Evolutionary conservation across 2,113 vertebrate species (phyloP), one percentile per base, ranked within the genome.

Genomic region (Neotoma lepida): DNA sequence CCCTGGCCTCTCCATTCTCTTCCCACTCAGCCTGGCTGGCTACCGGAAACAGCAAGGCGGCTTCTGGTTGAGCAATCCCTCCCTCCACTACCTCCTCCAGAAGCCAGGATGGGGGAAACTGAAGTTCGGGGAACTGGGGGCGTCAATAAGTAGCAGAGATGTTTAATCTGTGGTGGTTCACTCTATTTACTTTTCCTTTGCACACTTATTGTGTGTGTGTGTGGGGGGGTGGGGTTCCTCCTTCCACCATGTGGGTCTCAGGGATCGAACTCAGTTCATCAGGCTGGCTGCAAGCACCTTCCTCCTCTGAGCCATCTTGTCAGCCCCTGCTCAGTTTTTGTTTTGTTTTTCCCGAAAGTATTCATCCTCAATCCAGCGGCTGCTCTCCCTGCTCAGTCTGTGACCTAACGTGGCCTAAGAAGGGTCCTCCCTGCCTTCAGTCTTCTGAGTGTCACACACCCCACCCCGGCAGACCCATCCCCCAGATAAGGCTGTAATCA

Each of bases 51-150:
- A 7, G 17, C 28, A 15, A 6, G 0, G 18, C 1, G 6, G 39
- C 17, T 30, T 61, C n/a, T 13, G 56, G 10, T 33, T 41, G 68
- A 51, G 71, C 88, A 73, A n/a, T 13, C 33, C 6, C n/a, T 10
- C 6, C 49, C 13, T 4, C 0, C 2, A 4, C 33, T 24, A 0
- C 24, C 15, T 77, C 61, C 1, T 0, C 8, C 63, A 3, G 7
- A 39, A 54, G 20, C 66, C 28, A 9, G 26, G 54, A 24, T 49
- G 5, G 54, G 82, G 84, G 63, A 87, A 81, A 56, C 58, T 1
- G 85, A 88, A 46, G 66, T 54, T 35, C 17, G 2, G 77, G 54
- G 66, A 66, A 17, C 61, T 7, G 44, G 24, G 49, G 49, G 73
- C 13, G 39, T 28, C 76, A 30, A 1, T 26, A 1, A 4, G 20